These are phyloP conservation scores for Sarcophaga rosellei DNA, from an alignment of 2,888 invertebrate genomes.

Conservation along the genomic window DNA sequence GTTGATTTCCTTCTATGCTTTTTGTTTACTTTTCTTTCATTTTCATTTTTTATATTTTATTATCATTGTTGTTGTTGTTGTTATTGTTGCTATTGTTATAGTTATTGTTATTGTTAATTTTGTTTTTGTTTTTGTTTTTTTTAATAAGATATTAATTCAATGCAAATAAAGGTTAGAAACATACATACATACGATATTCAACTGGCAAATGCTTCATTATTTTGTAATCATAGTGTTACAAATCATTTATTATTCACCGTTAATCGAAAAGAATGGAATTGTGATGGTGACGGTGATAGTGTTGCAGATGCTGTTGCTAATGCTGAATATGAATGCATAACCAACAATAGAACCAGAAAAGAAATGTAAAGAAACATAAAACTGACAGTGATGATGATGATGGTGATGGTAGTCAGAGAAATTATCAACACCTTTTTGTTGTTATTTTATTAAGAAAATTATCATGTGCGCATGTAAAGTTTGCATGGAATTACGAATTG, in stretches of 20 bases:
- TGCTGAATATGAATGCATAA: background rate
- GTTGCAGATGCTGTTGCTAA: too few species aligned
- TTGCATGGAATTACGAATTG: background rate
- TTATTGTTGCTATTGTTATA: background rate
- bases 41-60: conserved; percentile 4
- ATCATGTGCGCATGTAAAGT: background rate
- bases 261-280: conserved; percentile 39
- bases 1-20: too few species aligned
- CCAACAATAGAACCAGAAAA: background rate
- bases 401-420: background rate
- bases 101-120: background rate
- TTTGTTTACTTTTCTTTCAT: too few species aligned
- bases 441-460: conserved; percentile 23
- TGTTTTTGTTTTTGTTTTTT: background rate
- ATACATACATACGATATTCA: background rate
- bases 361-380: background rate
- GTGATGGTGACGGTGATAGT: too few species aligned
- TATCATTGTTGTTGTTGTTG: background rate
- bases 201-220: conserved; percentile 40
- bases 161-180: conserved; percentile 11
- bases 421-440: conserved; percentile 44
- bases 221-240: conserved; percentile 40
- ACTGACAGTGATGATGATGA: background rate
- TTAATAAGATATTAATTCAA: conserved; percentile 19
- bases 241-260: conserved; percentile 43